Conservation (phyloP, 2,797 vertebrate genomes). For the Dicrostonyx torquatus region DNA sequence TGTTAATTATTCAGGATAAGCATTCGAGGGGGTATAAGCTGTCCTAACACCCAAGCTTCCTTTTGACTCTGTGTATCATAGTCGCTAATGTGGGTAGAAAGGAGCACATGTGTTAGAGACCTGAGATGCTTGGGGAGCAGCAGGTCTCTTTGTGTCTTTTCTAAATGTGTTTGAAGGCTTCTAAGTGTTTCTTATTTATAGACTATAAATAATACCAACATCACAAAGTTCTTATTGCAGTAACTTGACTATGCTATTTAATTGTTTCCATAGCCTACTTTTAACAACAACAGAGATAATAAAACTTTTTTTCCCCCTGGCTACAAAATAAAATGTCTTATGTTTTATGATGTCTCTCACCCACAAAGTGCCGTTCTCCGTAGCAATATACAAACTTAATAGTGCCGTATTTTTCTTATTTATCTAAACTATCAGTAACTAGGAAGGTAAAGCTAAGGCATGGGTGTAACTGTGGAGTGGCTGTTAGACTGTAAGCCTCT, state of each 20-base stretch:
- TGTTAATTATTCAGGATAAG: conserved; percentile 17
- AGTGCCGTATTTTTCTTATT: not conserved
- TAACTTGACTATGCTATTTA: not conserved
- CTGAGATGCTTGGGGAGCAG: not conserved
- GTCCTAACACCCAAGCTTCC: not conserved
- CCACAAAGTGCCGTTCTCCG: not conserved
- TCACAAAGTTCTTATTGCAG: conserved; percentile 7
- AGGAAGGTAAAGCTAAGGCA: conserved; percentile 1
- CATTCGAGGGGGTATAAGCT: not conserved
- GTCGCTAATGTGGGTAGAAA: not conserved
- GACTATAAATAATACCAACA: conserved; percentile 20
- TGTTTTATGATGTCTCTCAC: not conserved
- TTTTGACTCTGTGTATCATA: not conserved
- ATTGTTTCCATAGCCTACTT: not conserved
- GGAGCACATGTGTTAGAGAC: not conserved
- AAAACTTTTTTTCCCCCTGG: not conserved
- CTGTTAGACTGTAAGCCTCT: not conserved
- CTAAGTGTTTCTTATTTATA: not conserved
- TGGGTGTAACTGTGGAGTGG: not conserved
- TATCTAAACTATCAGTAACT: not conserved
- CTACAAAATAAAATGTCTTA: not conserved
- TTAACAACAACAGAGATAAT: conserved; percentile 11
- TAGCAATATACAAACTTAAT: not conserved
- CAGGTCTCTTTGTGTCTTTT: not conserved
- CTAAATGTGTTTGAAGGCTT: conserved; percentile 10